These are phyloP conservation scores for Paguma larvata DNA, from an alignment of 2,797 vertebrate species.

Conservation along the genomic window DNA sequence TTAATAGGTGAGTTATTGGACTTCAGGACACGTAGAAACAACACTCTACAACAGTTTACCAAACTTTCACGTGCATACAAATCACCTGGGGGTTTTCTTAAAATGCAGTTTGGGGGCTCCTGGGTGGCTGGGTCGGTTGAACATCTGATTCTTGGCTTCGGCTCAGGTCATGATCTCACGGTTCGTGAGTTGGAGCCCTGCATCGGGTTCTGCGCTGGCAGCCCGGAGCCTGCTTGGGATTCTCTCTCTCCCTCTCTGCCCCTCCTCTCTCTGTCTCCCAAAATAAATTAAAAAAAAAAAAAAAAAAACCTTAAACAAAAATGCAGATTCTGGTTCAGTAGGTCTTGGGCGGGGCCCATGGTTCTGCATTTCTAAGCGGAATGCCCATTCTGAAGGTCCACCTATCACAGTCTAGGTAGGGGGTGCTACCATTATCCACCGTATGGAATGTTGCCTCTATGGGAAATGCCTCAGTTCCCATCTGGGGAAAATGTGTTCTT, in stretches of 20 bases:
- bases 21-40: conserved; percentile 11
- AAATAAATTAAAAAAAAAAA: no score
- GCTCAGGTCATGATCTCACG: no score
- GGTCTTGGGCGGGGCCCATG: neutral
- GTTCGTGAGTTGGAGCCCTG: no score
- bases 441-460: neutral
- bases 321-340: neutral
- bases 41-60: conserved; percentile 13
- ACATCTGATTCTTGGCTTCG: no score
- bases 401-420: accelerated
- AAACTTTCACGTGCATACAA: neutral
- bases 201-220: no score
- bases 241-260: no score
- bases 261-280: no score
- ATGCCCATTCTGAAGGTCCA: accelerated
- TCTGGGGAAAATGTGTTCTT: neutral
- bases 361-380: neutral
- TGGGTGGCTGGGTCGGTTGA: no score
- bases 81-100: neutral
- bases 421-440: accelerated
- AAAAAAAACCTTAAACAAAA: neutral
- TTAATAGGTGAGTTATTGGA: conserved; percentile 62
- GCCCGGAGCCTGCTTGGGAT: no score
- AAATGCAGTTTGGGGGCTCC: neutral
- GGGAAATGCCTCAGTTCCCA: neutral